These are phyloP conservation scores for Eucera pruinosa DNA, from an alignment of 2,888 invertebrate genomes.

Conservation along the genomic window DNA sequence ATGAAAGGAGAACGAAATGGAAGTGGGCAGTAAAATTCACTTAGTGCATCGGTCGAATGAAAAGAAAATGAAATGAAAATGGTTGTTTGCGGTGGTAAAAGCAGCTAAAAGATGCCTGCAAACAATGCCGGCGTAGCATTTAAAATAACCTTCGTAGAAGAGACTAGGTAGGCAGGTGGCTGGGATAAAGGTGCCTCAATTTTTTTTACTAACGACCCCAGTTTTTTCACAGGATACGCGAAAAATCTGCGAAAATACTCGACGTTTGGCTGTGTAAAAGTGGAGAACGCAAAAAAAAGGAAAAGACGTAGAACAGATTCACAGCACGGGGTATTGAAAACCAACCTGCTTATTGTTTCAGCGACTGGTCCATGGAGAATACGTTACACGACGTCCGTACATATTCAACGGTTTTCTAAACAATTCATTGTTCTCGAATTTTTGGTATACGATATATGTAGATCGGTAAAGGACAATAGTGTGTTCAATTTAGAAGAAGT, in stretches of 20 bases:
- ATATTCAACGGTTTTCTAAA: neutral
- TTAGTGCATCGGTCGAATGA: constrained; percentile 63
- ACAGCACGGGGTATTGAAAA: constrained; percentile 36
- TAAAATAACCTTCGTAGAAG: constrained; percentile 32
- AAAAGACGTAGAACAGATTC: neutral
- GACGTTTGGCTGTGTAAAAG: constrained; percentile 13
- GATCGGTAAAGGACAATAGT: neutral
- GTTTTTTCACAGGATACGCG: constrained; percentile 12
- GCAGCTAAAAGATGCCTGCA: constrained; percentile 63
- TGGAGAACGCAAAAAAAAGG: too few species aligned
- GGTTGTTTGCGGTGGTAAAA: constrained; percentile 70
- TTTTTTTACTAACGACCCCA: neutral
- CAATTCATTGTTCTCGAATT: neutral
- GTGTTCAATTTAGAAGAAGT: neutral
- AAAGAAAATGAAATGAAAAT: constrained; percentile 66
- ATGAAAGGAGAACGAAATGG: constrained; percentile 54
- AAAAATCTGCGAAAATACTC: neutral
- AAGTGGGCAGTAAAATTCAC: constrained; percentile 69
- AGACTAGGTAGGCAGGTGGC: constrained; percentile 12
- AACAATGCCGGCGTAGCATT: constrained; percentile 51
- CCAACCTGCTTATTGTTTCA: constrained; percentile 17
- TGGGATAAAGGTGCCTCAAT: constrained; percentile 38
- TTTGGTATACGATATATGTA: neutral
- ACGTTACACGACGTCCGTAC: neutral
- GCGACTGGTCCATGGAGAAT: neutral